Evolutionary conservation across 64 coral and sea anemone species (phyloP).

Genomic region (Pocillopora damicornis): DNA sequence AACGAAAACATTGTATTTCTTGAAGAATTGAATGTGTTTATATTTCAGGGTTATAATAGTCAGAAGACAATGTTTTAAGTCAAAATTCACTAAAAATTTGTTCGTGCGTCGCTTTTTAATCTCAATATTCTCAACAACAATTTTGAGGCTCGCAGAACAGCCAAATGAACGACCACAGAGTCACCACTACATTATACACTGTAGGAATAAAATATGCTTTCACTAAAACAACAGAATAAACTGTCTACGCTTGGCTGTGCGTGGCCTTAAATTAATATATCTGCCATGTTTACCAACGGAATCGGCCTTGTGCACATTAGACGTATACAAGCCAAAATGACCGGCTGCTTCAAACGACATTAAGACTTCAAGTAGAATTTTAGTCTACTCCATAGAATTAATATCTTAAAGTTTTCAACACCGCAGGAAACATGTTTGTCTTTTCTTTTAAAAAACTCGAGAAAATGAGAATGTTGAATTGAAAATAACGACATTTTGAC

Average conservation of each 20-base stretch:
- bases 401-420: conserved; percentile 3
- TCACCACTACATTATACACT: background rate
- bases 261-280: background rate
- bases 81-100: background rate
- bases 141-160: background rate
- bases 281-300: background rate
- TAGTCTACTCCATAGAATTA: too few species aligned
- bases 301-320: background rate
- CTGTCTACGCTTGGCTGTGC: background rate
- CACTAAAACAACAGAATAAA: background rate
- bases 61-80: background rate
- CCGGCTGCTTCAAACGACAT: background rate
- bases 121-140: background rate
- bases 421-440: background rate
- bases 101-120: background rate
- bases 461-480: too few species aligned
- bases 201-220: background rate
- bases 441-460: too few species aligned
- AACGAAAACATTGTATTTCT: background rate
- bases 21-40: background rate
- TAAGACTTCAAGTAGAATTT: background rate
- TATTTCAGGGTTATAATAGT: background rate
- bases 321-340: background rate
- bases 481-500: too few species aligned
- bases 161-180: background rate